Conservation (phyloP, 2,113 vertebrate species). For the Datnioides undecimradiatus region DNA sequence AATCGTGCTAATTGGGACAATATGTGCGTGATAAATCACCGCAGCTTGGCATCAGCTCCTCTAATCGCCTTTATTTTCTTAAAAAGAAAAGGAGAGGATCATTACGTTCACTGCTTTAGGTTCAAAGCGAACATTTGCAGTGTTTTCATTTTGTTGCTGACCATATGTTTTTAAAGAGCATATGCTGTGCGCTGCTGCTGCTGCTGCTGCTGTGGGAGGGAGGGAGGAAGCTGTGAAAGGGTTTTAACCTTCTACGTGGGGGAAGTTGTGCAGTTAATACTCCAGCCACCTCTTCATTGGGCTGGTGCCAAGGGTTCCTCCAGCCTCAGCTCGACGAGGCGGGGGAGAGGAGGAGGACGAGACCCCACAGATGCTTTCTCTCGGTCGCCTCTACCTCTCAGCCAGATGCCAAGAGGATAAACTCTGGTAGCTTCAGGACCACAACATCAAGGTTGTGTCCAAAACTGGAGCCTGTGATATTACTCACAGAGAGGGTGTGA, state of each 20-base stretch:
- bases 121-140: slow-evolving; percentile 31
- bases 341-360: slow-evolving; percentile 16
- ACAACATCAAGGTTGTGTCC: slow-evolving; percentile 72
- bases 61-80: slow-evolving; percentile 49
- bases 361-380: slow-evolving; percentile 68
- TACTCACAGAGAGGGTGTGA: slow-evolving; percentile 49
- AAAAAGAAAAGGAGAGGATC: slow-evolving; percentile 10
- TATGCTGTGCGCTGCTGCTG: slow-evolving; percentile 56
- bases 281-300: slow-evolving; percentile 72
- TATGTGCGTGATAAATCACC: slow-evolving; percentile 76
- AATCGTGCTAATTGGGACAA: slow-evolving; percentile 80
- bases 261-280: slow-evolving; percentile 69
- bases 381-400: slow-evolving; percentile 50
- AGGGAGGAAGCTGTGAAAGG: slow-evolving; percentile 56
- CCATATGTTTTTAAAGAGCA: slow-evolving; percentile 70
- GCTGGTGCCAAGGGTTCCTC: slow-evolving; percentile 67
- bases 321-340: slow-evolving; percentile 38
- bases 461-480: slow-evolving; percentile 58
- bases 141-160: slow-evolving; percentile 47
- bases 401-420: slow-evolving; percentile 77
- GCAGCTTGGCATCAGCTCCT: slow-evolving; percentile 39
- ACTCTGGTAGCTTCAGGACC: slow-evolving; percentile 68
- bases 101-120: background rate
- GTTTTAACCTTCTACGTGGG: slow-evolving; percentile 70
- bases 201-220: slow-evolving; percentile 24